These are phyloP conservation scores for Anabacerthia variegaticeps DNA, from an alignment of 2,797 vertebrate genomes.

Conservation along the genomic window DNA sequence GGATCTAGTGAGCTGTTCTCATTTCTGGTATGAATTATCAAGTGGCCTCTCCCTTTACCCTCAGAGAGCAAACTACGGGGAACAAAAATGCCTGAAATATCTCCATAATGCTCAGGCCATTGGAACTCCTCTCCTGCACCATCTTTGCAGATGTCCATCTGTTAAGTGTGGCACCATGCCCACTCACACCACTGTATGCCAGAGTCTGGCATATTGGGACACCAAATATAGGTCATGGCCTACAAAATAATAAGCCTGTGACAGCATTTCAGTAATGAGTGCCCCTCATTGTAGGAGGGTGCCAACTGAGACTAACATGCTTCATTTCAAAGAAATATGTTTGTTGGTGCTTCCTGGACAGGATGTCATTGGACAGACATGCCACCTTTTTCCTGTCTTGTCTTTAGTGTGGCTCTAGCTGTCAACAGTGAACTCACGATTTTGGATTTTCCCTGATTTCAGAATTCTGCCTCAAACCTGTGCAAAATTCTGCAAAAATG, in stretches of 20 bases:
- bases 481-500: not conserved
- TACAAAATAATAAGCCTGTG: constrained; percentile 4
- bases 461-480: not conserved
- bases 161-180: not conserved
- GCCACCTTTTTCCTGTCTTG: not conserved
- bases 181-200: not conserved
- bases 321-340: not conserved
- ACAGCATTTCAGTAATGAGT: not conserved
- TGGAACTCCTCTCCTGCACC: not conserved
- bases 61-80: not conserved
- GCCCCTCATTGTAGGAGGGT: not conserved
- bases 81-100: not conserved
- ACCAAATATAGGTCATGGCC: constrained; percentile 14
- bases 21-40: not conserved
- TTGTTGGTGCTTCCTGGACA: not conserved
- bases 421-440: not conserved
- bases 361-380: not conserved
- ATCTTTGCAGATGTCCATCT: not conserved
- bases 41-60: not conserved
- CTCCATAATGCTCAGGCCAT: not conserved
- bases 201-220: not conserved
- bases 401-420: not conserved
- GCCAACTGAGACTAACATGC: not conserved
- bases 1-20: not conserved
- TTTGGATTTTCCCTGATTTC: not conserved